A percentile compares a stretch with the other conserved stretches of the same genome.
phyloP scores from a whole-genome alignment of 2,113 vertebrate genomes.

The Ceyx margarethae region DNA sequence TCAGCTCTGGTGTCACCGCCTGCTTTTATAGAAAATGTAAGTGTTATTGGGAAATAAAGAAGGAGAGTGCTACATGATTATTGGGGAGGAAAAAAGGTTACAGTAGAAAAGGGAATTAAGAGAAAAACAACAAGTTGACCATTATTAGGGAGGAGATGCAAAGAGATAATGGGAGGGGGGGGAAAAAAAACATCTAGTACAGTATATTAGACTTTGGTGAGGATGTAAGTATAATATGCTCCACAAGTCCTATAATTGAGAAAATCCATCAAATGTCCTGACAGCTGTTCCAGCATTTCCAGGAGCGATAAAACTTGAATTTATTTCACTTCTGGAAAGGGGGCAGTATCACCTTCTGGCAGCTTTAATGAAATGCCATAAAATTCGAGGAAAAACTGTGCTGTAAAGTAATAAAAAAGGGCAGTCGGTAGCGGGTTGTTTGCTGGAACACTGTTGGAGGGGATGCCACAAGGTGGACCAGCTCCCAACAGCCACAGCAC shows the following conservation, averaged over 20 bases:
- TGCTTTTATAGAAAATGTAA: neutral
- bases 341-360: constrained; percentile 86
- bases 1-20: neutral
- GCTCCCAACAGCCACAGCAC: neutral
- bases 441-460: constrained; percentile 49
- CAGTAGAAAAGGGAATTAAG: constrained; percentile 25
- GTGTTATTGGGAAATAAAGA: neutral
- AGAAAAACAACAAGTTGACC: constrained; percentile 67
- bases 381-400: constrained; percentile 83
- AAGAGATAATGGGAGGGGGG: constrained; percentile 49
- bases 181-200: constrained; percentile 30
- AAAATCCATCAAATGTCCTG: constrained; percentile 83
- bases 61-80: neutral
- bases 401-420: constrained; percentile 82
- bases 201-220: constrained; percentile 62
- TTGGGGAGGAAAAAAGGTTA: constrained; percentile 33
- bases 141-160: constrained; percentile 73
- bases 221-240: constrained; percentile 84
- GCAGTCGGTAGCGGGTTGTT: constrained; percentile 71
- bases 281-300: constrained; percentile 83
- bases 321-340: constrained; percentile 85
- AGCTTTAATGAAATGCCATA: constrained; percentile 86
- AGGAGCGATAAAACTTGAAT: constrained; percentile 85
- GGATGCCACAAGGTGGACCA: accelerated
- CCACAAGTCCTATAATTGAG: constrained; percentile 87